Base-by-base conservation (phyloP, 2,888 invertebrate species). In the Caenorhabditis sinica region DNA sequence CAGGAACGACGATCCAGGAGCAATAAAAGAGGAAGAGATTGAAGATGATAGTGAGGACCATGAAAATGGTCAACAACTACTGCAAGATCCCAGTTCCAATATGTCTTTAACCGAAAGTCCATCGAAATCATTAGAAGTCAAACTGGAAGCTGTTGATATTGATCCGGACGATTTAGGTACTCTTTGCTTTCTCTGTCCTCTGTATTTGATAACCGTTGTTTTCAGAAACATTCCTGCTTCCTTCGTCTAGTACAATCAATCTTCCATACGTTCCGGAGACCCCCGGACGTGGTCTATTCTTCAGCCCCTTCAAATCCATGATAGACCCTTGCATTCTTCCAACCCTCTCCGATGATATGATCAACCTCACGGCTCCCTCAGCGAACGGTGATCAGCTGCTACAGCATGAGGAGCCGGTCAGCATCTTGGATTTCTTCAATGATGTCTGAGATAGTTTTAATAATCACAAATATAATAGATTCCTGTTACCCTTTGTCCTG, bases 261-360 rank as follows among this genome's bases (percentile, higher is more conserved):
- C 11, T 58, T 30, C 58, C 56, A 20, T 79, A 79, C 23, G 23
- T 53, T n/a, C 77, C 77, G 6, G 79, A 79, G 53, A 79, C 79
- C 15, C 79, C 79, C 5, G 79, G 79, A 15, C 61, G 79, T 30
- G 79, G 79, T 17, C 61, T 77, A 17, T 56, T 65, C 15, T 36
- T 79, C 40, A 79, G 79, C 30, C 79, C 79, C 6, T 65, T 72
- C 65, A 71, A 65, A 30, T 28, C 63, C 6, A 33, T 79, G 9
- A 79, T 71, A 23, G 79, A 72, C 11, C 72, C 71, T 25, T 79
- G 79, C 49, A 65, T 79, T n/a, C 43, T 79, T 1, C 77, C 77
- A 2, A 5, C 69, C 17, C 45, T 28, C 33, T 71, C 71, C 13
- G 60, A 60, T 72, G 72, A 72, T 45, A 28, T 72, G 0, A 69